A percentile compares a stretch with the other conserved stretches of the same genome.
phyloP scores from a whole-genome alignment of 2,888 invertebrate genomes.

The Pachliopta kotzebuea region DNA sequence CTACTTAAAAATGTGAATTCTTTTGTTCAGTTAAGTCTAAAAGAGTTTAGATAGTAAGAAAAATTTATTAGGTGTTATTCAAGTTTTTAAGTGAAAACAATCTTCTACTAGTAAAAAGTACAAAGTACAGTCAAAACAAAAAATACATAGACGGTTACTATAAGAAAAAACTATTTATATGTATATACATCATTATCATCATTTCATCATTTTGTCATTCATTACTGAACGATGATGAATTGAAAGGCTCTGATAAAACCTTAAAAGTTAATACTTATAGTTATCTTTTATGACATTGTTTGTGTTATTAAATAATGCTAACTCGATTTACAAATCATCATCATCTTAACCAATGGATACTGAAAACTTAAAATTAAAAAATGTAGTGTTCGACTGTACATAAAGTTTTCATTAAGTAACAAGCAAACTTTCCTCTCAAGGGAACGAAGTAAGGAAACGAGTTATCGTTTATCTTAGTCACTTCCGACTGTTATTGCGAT shows the following conservation, averaged over 20 bases:
- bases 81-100: neutral
- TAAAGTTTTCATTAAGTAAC: constrained; percentile 7
- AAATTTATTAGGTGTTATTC: no score
- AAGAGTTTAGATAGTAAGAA: neutral
- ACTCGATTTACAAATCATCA: neutral
- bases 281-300: no score
- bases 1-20: no score
- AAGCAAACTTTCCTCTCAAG: constrained; percentile 3
- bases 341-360: neutral
- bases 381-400: neutral
- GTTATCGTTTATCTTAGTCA: constrained; percentile 9
- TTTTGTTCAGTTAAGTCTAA: neutral
- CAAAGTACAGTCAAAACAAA: neutral
- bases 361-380: neutral
- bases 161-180: no score
- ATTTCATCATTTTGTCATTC: no score
- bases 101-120: neutral
- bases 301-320: no score
- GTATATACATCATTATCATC: no score
- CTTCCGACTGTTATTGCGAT: constrained; percentile 1
- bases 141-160: neutral
- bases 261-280: no score
- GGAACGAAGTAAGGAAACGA: constrained; percentile 12
- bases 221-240: no score
- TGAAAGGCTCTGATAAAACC: no score